Base-by-base conservation (phyloP, 2,888 invertebrate genomes). In the Lepetodrilus schrolli region DNA sequence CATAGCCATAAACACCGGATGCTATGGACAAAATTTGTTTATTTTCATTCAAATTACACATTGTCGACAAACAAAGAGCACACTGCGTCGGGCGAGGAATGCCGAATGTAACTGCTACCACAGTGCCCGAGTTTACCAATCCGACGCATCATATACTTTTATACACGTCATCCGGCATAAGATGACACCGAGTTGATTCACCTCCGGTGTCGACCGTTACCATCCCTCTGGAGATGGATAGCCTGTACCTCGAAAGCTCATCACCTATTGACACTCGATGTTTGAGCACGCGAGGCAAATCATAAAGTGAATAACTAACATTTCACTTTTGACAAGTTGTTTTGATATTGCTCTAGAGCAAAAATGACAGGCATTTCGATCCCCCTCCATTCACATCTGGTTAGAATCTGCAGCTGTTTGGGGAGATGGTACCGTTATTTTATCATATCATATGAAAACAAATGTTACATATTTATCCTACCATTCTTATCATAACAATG, bases 31-130 rank as follows among this genome's bases (percentile, higher is more conserved):
- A 68, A 68, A 43, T 68, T 68, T 68, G 68, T 68, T 68, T 20
- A 68, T 47, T 47, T 68, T 68, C 38, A 43, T 38, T 68, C 68
- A 68, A 47, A 68, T 68, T 68, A 68, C 68, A 68, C 68, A 68
- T 68, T 43, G 68, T 68, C 43, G 26, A 30, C 43, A 68, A 68
- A 68, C 37, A 68, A 47, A 26, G 26, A 47, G n/a, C 20, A 4
- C 21, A 23, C 13, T 17, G 23, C 20, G 68, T 30, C 68, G 20
- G 23, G 38, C n/a, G 5, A 26, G 47, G 68, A 68, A 68, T 68
- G 68, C 34, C 26, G 47, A 26, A 23, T 26, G 38, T 47, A 68
- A 68, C 47, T 47, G 26, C 7, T 26, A 30, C 30, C 43, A 47
- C 43, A 23, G n/a, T 68, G 47, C 34, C 43, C 17, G 21, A 43